Evolutionary conservation across 2,888 invertebrate genomes (phyloP).

Genomic region (Diplazon laetatorius): DNA sequence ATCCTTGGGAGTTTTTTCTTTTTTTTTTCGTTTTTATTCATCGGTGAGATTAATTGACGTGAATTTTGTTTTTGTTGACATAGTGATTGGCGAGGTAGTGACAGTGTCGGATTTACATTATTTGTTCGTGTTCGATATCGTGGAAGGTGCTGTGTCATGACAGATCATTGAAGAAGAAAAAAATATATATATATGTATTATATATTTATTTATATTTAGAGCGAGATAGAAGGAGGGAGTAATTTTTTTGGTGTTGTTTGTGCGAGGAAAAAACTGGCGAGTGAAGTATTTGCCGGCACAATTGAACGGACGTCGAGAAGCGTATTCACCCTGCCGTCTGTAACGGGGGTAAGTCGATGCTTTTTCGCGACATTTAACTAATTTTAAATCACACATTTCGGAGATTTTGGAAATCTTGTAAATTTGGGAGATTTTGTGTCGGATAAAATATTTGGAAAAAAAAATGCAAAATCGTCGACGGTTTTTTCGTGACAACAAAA

Average conservation of each 20-base stretch:
- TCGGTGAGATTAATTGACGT: constrained; percentile 1
- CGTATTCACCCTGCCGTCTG: constrained; percentile 78
- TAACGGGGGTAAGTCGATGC: constrained; percentile 76
- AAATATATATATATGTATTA: no score
- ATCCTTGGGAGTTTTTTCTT: no score
- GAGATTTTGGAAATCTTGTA: no score
- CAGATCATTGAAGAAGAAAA: neutral
- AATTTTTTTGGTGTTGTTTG: neutral
- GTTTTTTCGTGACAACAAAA: no score
- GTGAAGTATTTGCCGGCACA: constrained; percentile 54
- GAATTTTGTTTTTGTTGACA: neutral
- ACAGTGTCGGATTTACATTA: constrained; percentile 22
- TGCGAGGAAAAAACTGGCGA: constrained; percentile 10
- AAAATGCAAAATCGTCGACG: no score
- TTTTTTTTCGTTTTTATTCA: constrained; percentile 2
- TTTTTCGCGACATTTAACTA: neutral
- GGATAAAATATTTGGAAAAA: no score
- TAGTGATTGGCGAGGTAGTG: constrained; percentile 15
- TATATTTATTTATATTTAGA: no score
- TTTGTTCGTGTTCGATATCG: neutral
- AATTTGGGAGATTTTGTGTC: no score
- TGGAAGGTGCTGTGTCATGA: constrained; percentile 14
- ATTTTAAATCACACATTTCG: no score
- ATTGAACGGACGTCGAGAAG: constrained; percentile 64
- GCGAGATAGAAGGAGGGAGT: neutral